Evolutionary conservation across 2,113 vertebrate species (phyloP).

Genomic region (Nothocercus julius): DNA sequence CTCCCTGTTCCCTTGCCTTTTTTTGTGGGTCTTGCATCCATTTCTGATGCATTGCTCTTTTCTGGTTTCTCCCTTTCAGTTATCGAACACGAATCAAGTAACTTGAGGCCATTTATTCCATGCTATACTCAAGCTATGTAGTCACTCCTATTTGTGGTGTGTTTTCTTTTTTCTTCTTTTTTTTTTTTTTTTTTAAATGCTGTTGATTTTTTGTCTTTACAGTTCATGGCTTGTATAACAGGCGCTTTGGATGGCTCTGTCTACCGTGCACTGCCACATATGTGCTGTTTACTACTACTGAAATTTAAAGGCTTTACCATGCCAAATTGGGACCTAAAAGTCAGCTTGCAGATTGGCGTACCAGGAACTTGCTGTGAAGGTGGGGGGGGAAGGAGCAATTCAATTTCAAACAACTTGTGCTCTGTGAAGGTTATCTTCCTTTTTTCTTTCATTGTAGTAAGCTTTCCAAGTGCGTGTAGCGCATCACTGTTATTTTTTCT

Average conservation of each 20-base stretch:
- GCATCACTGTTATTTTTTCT: neutral
- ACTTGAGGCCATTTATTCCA: neutral
- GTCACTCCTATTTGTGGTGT: neutral
- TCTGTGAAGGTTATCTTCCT: neutral
- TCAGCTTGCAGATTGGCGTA: neutral
- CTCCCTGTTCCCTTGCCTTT: neutral
- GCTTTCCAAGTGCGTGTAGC: conserved; percentile 27
- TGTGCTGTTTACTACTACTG: neutral
- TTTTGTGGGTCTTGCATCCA: neutral
- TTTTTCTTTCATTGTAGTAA: neutral
- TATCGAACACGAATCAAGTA: neutral
- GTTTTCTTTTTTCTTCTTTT: neutral
- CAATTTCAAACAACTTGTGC: neutral
- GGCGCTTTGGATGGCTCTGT: neutral
- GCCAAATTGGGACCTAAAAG: neutral
- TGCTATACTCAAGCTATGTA: neutral
- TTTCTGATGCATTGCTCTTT: neutral
- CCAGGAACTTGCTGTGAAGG: neutral
- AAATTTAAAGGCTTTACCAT: neutral
- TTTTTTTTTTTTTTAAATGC: neutral
- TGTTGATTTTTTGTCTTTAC: neutral
- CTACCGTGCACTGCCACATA: neutral
- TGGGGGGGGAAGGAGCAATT: neutral
- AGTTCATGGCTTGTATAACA: neutral
- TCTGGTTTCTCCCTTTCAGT: neutral